Evolutionary conservation across 2,113 vertebrate genomes (phyloP).

Genomic region (Dissostichus mawsoni): DNA sequence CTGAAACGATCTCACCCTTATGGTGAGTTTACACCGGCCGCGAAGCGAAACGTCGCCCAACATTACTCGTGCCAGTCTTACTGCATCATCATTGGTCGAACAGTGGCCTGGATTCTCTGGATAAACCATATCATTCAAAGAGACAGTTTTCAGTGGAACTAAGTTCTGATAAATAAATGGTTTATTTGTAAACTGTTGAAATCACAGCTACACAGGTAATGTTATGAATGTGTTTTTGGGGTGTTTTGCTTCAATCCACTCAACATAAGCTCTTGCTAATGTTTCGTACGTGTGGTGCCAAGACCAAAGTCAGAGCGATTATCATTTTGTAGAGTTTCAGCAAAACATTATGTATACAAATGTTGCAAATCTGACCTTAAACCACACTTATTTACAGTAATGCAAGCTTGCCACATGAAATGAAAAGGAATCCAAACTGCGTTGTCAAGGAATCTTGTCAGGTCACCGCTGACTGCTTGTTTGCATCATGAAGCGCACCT

Average conservation of each 20-base stretch:
- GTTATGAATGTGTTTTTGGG: neutral
- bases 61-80: too few relatives aligned
- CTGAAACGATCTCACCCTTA: too few relatives aligned
- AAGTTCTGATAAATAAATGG: too few relatives aligned
- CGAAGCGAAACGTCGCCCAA: too few relatives aligned
- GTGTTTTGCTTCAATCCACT: neutral
- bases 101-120: too few relatives aligned
- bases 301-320: neutral
- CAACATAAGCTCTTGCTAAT: neutral
- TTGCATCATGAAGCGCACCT: constrained; percentile 45
- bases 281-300: neutral
- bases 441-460: constrained; percentile 26
- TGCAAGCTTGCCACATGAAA: constrained; percentile 2
- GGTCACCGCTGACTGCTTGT: constrained; percentile 59
- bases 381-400: neutral
- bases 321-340: neutral
- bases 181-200: too few relatives aligned
- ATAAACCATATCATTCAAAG: too few relatives aligned
- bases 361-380: constrained; percentile 5
- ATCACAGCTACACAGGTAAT: too few relatives aligned
- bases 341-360: neutral
- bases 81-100: too few relatives aligned
- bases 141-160: too few relatives aligned
- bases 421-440: constrained; percentile 19
- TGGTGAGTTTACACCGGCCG: too few relatives aligned